phyloP scores from a whole-genome alignment of 1,140 invertebrate genomes.

The Pseudomyrmex dendroicus region DNA sequence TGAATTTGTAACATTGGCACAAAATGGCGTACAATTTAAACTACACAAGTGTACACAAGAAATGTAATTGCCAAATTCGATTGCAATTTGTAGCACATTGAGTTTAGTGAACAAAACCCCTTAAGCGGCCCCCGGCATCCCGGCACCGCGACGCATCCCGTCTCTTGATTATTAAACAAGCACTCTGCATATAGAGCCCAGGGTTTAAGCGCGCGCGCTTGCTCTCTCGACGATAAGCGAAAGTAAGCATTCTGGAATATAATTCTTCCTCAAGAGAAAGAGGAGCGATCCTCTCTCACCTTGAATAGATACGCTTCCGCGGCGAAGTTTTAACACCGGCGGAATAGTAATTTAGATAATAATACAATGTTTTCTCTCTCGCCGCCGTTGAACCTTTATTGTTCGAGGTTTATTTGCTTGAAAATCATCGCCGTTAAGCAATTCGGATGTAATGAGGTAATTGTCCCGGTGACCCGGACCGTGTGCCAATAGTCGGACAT shows the following conservation, averaged over 20 bases:
- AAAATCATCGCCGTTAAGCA: background rate
- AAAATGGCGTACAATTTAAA: no score
- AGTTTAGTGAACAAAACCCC: no score
- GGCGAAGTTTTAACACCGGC: slow-evolving; percentile 1
- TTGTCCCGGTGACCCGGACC: no score
- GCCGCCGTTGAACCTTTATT: background rate
- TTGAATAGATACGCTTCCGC: slow-evolving; percentile 8
- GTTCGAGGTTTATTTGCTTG: background rate
- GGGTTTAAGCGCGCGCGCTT: slow-evolving; percentile 15
- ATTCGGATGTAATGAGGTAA: background rate
- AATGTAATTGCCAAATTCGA: no score
- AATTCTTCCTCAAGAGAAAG: slow-evolving; percentile 50
- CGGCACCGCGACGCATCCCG: slow-evolving; percentile 41
- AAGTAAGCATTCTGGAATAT: slow-evolving; percentile 63
- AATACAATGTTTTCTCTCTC: slow-evolving; percentile 7
- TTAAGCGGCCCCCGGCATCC: slow-evolving; percentile 35
- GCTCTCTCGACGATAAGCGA: slow-evolving; percentile 42
- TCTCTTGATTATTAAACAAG: slow-evolving; percentile 65
- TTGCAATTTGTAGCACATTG: no score
- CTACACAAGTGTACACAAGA: no score
- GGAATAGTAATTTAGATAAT: slow-evolving; percentile 55
- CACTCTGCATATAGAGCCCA: slow-evolving; percentile 24
- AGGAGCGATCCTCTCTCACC: slow-evolving; percentile 44
- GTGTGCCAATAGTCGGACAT: no score
- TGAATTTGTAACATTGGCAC: no score